Evolutionary conservation across 2,797 vertebrate genomes (phyloP).

Genomic region (Neomorphus geoffroyi): DNA sequence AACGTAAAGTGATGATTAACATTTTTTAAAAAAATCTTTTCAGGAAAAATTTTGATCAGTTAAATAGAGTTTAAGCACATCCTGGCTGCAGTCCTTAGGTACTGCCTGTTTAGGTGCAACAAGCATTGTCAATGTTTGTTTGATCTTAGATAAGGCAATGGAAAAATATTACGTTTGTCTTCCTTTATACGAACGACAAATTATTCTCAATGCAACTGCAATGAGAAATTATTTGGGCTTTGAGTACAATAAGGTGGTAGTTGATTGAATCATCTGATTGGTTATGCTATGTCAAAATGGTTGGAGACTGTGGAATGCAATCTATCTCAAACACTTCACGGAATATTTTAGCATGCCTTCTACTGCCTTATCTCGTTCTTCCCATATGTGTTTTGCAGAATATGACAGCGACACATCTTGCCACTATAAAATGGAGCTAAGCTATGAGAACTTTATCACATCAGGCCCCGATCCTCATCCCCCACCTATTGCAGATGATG

Average conservation of each 20-base stretch:
- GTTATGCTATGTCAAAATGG: background rate
- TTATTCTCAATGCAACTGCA: background rate
- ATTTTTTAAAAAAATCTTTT: background rate
- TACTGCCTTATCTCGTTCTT: background rate
- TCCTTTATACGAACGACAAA: background rate
- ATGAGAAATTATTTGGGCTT: background rate
- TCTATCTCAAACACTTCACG: background rate
- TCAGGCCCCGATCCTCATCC: constrained; percentile 94
- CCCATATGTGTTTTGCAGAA: constrained; percentile 75
- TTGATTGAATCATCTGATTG: background rate
- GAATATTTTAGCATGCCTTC: background rate
- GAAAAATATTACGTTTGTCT: background rate
- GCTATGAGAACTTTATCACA: constrained; percentile 95
- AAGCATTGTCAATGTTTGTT: background rate
- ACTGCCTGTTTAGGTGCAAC: background rate
- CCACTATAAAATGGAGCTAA: constrained; percentile 94
- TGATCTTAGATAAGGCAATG: background rate
- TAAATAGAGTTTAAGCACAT: background rate
- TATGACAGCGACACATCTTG: constrained; percentile 96
- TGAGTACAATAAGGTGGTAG: background rate
- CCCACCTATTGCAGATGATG: constrained; percentile 92
- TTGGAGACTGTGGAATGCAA: background rate
- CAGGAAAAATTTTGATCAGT: background rate
- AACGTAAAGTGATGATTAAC: constrained; percentile 80
- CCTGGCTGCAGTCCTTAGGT: background rate